Evolutionary conservation across 2,888 invertebrate genomes (phyloP).

Genomic region (Drosophila lacicola): DNA sequence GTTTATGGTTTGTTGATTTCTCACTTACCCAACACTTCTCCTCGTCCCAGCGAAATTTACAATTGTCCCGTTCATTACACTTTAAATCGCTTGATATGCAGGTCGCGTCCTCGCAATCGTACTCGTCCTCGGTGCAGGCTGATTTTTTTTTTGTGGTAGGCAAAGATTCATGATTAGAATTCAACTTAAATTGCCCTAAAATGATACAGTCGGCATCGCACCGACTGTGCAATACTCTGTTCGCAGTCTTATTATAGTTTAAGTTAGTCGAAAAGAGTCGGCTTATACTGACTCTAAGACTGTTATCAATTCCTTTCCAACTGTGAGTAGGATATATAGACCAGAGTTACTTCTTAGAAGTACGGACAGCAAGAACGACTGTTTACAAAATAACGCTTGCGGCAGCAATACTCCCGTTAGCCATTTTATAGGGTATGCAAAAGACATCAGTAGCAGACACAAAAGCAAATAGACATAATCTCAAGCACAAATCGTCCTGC

Average conservation of each 20-base stretch:
- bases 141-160: not conserved
- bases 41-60: constrained; percentile 93
- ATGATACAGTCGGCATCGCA: not conserved
- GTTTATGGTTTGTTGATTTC: not conserved
- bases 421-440: constrained; percentile 1
- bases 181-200: constrained; percentile 3
- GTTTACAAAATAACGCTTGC: too few species aligned
- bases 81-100: constrained; percentile 90
- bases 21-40: constrained; percentile 86
- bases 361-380: too few species aligned
- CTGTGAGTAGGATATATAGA: too few species aligned
- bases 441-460: constrained; percentile 15
- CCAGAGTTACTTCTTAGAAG: too few species aligned
- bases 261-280: too few species aligned
- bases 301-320: too few species aligned
- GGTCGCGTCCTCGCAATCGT: constrained; percentile 94
- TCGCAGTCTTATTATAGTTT: too few species aligned
- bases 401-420: not conserved
- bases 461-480: constrained; percentile 56
- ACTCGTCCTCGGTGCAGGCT: constrained; percentile 87
- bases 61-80: constrained; percentile 92
- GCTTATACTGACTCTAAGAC: too few species aligned
- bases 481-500: constrained; percentile 62
- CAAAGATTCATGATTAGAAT: constrained; percentile 17
- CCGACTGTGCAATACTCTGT: not conserved